Conservation (phyloP, 92 coral and sea anemone species). For the Ricordea florida region DNA sequence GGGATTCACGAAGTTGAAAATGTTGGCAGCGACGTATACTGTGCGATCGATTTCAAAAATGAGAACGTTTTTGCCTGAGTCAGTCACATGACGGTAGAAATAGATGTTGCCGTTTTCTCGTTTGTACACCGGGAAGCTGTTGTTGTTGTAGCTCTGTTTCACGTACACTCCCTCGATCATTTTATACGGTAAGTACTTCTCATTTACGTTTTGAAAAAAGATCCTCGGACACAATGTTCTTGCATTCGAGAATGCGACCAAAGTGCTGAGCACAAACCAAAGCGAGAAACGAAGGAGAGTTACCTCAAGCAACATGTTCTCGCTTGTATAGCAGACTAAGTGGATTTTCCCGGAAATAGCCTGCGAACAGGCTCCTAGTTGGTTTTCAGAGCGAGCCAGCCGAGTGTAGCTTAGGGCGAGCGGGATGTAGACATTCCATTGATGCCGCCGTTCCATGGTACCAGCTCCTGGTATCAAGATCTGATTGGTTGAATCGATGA, state of each 20-base stretch:
- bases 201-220: constrained; percentile 71
- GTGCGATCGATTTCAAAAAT: constrained; percentile 16
- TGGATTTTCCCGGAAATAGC: too few species aligned
- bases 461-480: too few species aligned
- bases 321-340: too few species aligned
- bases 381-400: too few species aligned
- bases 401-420: too few species aligned
- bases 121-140: constrained; percentile 65
- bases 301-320: too few species aligned
- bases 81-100: constrained; percentile 1
- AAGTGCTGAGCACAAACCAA: background rate
- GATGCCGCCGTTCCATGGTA: too few species aligned
- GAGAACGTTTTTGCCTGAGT: constrained; percentile 2
- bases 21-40: constrained; percentile 36
- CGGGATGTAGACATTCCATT: too few species aligned
- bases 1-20: constrained; percentile 11
- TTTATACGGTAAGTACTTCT: constrained; percentile 61
- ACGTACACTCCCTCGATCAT: constrained; percentile 64
- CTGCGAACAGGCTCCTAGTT: too few species aligned
- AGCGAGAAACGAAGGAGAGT: too few species aligned
- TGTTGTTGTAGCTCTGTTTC: constrained; percentile 38
- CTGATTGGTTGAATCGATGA: too few species aligned
- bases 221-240: constrained; percentile 65
- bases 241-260: background rate
- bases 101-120: constrained; percentile 42